phyloP scores from a whole-genome alignment of 2,113 vertebrate genomes.

The Vanacampus margaritifer region DNA sequence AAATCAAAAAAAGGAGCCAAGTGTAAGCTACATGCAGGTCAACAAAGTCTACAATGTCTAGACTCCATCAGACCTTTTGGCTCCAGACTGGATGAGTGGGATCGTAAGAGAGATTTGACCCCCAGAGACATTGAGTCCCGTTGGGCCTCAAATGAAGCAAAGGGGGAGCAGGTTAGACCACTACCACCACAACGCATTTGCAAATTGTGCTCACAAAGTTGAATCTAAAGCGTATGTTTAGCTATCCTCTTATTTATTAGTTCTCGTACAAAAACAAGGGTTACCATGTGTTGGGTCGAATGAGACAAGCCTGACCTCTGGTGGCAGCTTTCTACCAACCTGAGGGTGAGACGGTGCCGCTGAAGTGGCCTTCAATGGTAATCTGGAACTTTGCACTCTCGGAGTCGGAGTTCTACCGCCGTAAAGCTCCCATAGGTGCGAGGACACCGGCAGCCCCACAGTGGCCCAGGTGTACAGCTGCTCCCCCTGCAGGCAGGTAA shows the following conservation, averaged over 20 bases:
- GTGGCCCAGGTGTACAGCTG: slow-evolving; percentile 67
- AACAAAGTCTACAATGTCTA: slow-evolving; percentile 57
- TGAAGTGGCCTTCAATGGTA: slow-evolving; percentile 33
- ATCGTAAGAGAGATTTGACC: slow-evolving; percentile 56
- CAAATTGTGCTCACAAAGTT: slow-evolving; percentile 39
- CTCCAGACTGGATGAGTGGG: slow-evolving; percentile 64
- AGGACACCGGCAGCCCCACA: slow-evolving; percentile 57
- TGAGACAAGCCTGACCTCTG: slow-evolving; percentile 59
- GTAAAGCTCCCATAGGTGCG: slow-evolving; percentile 60
- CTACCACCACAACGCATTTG: slow-evolving; percentile 35
- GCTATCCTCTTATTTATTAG: slow-evolving; percentile 24
- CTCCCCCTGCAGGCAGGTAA: slow-evolving; percentile 46
- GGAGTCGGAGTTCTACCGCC: slow-evolving; percentile 36
- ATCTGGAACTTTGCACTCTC: slow-evolving; percentile 29
- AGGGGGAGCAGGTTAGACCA: slow-evolving; percentile 17
- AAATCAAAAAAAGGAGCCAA: slow-evolving; percentile 28
- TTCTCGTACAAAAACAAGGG: slow-evolving; percentile 11
- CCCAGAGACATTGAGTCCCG: slow-evolving; percentile 63
- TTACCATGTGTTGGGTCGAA: background rate
- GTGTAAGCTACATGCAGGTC: slow-evolving; percentile 31
- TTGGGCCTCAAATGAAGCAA: slow-evolving; percentile 51
- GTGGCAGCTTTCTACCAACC: slow-evolving; percentile 53
- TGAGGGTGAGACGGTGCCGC: slow-evolving; percentile 25
- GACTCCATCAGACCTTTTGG: slow-evolving; percentile 55
- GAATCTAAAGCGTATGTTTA: slow-evolving; percentile 17